phyloP scores from a whole-genome alignment of 2,113 vertebrate genomes.

The Myotis lucifugus region DNA sequence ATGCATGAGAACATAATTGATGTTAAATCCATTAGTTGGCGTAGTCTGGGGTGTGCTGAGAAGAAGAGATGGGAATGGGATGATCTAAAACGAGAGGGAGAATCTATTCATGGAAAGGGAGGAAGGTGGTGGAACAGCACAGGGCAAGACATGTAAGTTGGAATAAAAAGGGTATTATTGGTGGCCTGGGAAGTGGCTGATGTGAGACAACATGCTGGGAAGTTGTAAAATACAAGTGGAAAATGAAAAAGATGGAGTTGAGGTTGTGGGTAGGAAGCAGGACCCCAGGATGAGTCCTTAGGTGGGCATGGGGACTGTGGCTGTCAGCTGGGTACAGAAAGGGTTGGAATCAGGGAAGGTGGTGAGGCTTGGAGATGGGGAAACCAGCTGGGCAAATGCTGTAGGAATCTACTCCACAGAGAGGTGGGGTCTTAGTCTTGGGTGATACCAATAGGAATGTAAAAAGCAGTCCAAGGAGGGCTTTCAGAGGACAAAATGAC shows the following conservation, averaged over 20 bases:
- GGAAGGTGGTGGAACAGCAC: not conserved
- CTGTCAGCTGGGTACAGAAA: not conserved
- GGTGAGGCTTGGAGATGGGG: not conserved
- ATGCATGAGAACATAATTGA: not conserved
- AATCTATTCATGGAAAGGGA: not conserved
- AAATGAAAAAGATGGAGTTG: not conserved
- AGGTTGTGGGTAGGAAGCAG: not conserved
- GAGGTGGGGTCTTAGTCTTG: too few species aligned
- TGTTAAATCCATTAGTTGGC: not conserved
- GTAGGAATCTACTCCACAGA: not conserved
- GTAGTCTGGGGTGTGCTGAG: not conserved
- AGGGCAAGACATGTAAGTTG: not conserved
- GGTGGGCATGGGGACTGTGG: not conserved
- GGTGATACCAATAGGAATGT: not conserved
- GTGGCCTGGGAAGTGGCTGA: not conserved
- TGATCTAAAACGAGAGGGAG: not conserved
- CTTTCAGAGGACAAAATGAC: not conserved
- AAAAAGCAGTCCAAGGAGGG: not conserved
- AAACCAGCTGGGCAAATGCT: too few species aligned
- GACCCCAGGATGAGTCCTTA: not conserved
- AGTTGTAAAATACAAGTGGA: not conserved
- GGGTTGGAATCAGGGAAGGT: not conserved
- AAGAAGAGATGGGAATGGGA: not conserved
- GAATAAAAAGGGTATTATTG: accelerated
- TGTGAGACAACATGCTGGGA: not conserved